These are phyloP conservation scores for Leptinotarsa lineolata DNA, from an alignment of 1,140 invertebrate species.

Conservation along the genomic window DNA sequence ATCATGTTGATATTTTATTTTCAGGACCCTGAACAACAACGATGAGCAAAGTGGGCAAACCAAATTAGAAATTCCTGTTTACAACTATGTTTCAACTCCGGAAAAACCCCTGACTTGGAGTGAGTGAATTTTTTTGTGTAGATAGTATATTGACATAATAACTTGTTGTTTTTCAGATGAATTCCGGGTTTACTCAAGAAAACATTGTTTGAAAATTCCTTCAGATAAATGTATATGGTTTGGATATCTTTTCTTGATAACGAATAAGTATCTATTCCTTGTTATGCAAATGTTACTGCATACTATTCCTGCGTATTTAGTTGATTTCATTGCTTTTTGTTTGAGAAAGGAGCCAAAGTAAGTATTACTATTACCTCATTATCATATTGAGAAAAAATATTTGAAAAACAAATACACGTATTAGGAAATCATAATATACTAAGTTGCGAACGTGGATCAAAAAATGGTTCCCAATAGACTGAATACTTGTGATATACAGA, in stretches of 20 bases:
- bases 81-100: conserved; percentile 43
- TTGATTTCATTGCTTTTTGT: conserved; percentile 61
- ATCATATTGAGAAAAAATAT: too few relatives aligned
- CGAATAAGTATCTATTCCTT: conserved; percentile 30
- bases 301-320: conserved; percentile 64
- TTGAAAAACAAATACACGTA: too few relatives aligned
- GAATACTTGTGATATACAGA: too few relatives aligned
- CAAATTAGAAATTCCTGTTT: conserved; percentile 40
- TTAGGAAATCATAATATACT: too few relatives aligned
- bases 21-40: conserved; percentile 32
- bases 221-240: conserved; percentile 39
- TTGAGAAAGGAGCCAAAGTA: conserved; percentile 64
- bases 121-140: conserved; percentile 28
- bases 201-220: conserved; percentile 40
- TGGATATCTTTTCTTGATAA: conserved; percentile 31
- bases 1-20: neutral
- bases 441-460: too few relatives aligned
- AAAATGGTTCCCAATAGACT: too few relatives aligned
- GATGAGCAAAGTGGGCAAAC: conserved; percentile 33
- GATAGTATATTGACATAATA: too few relatives aligned
- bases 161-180: conserved; percentile 35
- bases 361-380: conserved; percentile 13
- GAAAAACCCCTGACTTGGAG: conserved; percentile 44
- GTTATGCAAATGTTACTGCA: conserved; percentile 51
- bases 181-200: conserved; percentile 27